phyloP scores from a whole-genome alignment of 2,888 invertebrate genomes.

The Macrophya alboannulata region DNA sequence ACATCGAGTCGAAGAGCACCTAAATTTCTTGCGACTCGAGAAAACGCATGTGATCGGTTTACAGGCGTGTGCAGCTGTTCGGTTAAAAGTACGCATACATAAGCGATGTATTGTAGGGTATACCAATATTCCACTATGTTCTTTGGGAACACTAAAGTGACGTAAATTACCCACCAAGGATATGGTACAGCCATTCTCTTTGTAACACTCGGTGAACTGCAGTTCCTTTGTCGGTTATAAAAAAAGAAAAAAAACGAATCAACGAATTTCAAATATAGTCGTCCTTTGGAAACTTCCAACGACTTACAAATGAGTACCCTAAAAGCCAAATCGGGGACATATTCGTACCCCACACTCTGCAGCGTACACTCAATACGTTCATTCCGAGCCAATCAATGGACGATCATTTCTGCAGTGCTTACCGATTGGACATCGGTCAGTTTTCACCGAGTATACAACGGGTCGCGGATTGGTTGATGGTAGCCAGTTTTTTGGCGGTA shows the following conservation, averaged over 20 bases:
- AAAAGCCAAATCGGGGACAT: background rate
- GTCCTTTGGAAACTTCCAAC: background rate
- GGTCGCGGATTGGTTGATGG: background rate
- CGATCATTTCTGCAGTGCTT: background rate
- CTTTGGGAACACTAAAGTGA: slow-evolving; percentile 37
- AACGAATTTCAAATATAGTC: background rate
- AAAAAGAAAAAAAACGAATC: background rate
- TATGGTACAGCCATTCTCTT: slow-evolving; percentile 37
- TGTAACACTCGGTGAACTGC: background rate
- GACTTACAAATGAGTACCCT: background rate
- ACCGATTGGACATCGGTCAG: background rate
- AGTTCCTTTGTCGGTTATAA: slow-evolving; percentile 35
- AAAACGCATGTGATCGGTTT: background rate
- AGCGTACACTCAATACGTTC: background rate
- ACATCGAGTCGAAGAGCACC: background rate
- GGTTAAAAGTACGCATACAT: background rate
- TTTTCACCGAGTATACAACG: background rate
- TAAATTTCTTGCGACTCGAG: background rate
- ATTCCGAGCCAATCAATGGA: slow-evolving; percentile 1
- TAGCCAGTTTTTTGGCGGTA: background rate
- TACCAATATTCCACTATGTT: background rate
- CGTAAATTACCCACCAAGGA: slow-evolving; percentile 44
- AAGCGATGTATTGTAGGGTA: background rate
- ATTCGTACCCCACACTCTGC: background rate
- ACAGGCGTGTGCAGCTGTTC: background rate